Base-by-base conservation (phyloP, 2,797 vertebrate genomes). In the Cyprinella venusta region DNA sequence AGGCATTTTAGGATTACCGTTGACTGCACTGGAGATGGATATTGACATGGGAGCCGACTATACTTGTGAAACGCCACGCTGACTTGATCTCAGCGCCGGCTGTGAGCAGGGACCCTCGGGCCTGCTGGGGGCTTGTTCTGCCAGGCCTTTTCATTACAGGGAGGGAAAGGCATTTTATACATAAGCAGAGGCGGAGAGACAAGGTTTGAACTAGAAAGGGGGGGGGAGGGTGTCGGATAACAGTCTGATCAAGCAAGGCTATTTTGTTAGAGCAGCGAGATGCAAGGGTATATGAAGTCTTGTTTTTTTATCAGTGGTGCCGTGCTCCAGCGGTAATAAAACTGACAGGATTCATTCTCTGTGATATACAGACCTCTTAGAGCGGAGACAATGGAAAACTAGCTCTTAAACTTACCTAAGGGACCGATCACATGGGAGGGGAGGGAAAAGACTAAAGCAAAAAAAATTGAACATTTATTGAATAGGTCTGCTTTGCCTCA, bases 281-380 rank as follows among this genome's bases (percentile, higher is more conserved):
- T 92, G 91, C 84, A 91, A 87, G 89, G 88, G 89, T 91, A 91
- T 95, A 94, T 93, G 91, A 95, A 93, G 92, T 92, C 92, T 93
- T 94, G 93, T 94, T 95, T 52, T 50, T 63, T 94, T 94, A 94
- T 95, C 93, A 88, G 90, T 89, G 91, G 91, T 89, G 92, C 92
- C 90, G 87, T 92, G 93, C 93, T 94, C 92, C 93, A 92, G 91
- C 90, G 94, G 94, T 94, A 94, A 95, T 95, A 95, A 95, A 95
- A 94, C 88, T 95, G 95, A 95, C 94, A 94, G 94, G 92, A 93
- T 94, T 95, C 94, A 94, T 95, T 95, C 92, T 88, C 89, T 69
- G 91, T 95, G 94, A 95, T 95, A 93, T 95, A 95, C 93, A 93
- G 94, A 93, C 94, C 95, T 94, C 94, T 95, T 94, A 93, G 94